Evolutionary conservation across 2,113 vertebrate genomes (phyloP).

Genomic region (Rhinogobius similis): DNA sequence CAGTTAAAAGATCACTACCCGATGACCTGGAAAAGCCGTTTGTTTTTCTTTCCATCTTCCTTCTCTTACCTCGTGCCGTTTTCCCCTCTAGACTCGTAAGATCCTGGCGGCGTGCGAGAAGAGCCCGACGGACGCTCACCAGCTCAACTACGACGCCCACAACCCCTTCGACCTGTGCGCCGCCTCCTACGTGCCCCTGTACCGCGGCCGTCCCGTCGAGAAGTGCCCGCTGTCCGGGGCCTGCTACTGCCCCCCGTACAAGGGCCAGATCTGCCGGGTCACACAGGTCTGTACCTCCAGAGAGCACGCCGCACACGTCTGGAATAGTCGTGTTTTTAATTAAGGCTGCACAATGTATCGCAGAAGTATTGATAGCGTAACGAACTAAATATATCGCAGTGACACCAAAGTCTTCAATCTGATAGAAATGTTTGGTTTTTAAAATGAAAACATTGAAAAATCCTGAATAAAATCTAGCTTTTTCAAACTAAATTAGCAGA

Average conservation of each 20-base stretch:
- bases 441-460: too few species aligned
- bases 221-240: slow-evolving; percentile 94
- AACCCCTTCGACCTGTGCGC: slow-evolving; percentile 98
- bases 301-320: too few species aligned
- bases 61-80: background rate
- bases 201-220: slow-evolving; percentile 92
- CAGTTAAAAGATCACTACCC: too few species aligned
- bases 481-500: too few species aligned
- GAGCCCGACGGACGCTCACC: slow-evolving; percentile 85
- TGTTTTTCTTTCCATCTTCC: background rate
- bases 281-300: slow-evolving; percentile 51
- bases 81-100: slow-evolving; percentile 86
- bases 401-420: too few species aligned
- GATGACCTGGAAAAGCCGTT: too few species aligned
- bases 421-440: too few species aligned
- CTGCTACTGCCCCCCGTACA: slow-evolving; percentile 92
- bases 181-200: slow-evolving; percentile 90
- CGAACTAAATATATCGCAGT: too few species aligned
- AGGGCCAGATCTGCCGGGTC: slow-evolving; percentile 91
- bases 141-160: slow-evolving; percentile 96
- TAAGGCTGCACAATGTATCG: too few species aligned
- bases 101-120: slow-evolving; percentile 96
- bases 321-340: too few species aligned
- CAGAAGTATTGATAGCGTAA: too few species aligned
- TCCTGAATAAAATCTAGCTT: too few species aligned